These are phyloP conservation scores for Centroberyx gerrardi DNA, from an alignment of 2,797 vertebrate species.

Conservation along the genomic window DNA sequence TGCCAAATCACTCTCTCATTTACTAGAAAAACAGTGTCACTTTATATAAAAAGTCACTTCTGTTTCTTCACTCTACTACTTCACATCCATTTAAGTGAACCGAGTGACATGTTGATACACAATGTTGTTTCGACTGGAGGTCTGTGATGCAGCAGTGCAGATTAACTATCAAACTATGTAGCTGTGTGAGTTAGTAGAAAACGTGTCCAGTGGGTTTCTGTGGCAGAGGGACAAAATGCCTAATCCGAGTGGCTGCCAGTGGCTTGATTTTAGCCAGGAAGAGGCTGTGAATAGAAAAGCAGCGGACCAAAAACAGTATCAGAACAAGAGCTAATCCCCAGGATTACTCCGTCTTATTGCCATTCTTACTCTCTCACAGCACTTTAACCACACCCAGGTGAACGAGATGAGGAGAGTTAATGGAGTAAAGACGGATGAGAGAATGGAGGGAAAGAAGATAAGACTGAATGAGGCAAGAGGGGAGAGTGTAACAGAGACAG, in stretches of 20 bases:
- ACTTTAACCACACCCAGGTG: slow-evolving; percentile 63
- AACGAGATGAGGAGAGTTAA: slow-evolving; percentile 60
- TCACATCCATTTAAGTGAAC: background rate
- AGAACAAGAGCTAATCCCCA: slow-evolving; percentile 77
- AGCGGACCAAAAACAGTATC: slow-evolving; percentile 68
- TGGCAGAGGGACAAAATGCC: slow-evolving; percentile 48
- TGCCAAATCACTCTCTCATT: background rate
- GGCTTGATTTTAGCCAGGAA: slow-evolving; percentile 55
- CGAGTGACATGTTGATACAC: background rate
- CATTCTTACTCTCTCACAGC: slow-evolving; percentile 77
- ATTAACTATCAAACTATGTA: slow-evolving; percentile 1
- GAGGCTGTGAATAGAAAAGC: slow-evolving; percentile 74
- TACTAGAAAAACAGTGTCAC: background rate
- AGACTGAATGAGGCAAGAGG: slow-evolving; percentile 10
- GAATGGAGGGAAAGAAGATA: slow-evolving; percentile 36
- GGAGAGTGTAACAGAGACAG: slow-evolving; percentile 7
- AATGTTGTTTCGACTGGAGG: background rate
- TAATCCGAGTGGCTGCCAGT: slow-evolving; percentile 41
- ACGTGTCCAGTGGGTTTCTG: slow-evolving; percentile 45
- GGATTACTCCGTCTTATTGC: slow-evolving; percentile 79
- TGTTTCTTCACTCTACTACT: background rate
- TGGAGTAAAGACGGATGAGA: slow-evolving; percentile 61
- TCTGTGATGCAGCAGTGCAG: background rate
- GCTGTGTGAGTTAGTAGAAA: slow-evolving; percentile 2
- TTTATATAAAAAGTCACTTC: background rate